These are phyloP conservation scores for Arrhopalites spinosus DNA, from an alignment of 2,888 invertebrate genomes.

Conservation along the genomic window DNA sequence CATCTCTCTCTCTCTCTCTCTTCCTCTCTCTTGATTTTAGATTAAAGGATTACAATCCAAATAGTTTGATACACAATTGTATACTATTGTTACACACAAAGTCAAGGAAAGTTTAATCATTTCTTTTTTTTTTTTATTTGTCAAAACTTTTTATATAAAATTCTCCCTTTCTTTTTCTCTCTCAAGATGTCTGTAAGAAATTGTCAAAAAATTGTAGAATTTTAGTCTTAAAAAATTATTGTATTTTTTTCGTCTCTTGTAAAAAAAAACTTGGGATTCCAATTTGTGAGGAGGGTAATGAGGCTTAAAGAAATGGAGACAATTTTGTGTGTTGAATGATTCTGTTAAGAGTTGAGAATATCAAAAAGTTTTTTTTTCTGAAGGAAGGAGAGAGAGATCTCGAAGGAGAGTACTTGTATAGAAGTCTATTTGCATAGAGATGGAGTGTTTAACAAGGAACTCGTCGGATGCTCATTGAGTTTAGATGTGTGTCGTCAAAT, in stretches of 20 bases:
- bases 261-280: no score
- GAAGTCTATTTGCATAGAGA: constrained; percentile 23
- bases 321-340: background rate
- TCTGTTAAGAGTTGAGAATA: background rate
- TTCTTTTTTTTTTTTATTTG: no score
- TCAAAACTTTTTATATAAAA: no score
- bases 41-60: no score
- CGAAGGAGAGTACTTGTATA: constrained; percentile 12
- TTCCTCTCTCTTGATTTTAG: background rate
- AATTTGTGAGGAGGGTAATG: background rate
- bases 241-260: no score
- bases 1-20: background rate
- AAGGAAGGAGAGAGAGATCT: background rate
- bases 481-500: constrained; percentile 3
- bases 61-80: no score
- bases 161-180: no score
- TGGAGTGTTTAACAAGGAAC: background rate
- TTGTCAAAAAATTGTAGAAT: no score
- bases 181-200: no score
- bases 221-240: no score
- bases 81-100: no score
- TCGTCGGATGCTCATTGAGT: constrained; percentile 15
- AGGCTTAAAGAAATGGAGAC: background rate
- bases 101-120: no score
- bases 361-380: background rate